A percentile compares a stretch with the other conserved stretches of the same genome.
phyloP scores from a whole-genome alignment of 2,888 invertebrate genomes.

The Phalera bucephala region DNA sequence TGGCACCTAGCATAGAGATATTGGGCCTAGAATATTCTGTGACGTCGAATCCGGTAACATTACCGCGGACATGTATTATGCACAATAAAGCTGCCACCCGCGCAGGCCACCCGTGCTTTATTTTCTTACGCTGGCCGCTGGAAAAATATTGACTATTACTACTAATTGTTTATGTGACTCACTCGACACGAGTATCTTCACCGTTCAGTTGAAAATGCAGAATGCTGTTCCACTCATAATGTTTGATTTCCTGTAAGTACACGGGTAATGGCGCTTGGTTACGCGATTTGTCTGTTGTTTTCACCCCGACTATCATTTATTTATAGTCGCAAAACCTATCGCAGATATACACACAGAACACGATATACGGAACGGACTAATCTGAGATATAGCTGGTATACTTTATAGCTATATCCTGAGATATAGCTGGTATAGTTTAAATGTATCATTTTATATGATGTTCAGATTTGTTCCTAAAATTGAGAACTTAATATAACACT shows the following conservation, averaged over 20 bases:
- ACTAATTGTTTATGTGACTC: slow-evolving; percentile 14
- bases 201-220: slow-evolving; percentile 42
- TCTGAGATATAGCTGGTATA: slow-evolving; percentile 23
- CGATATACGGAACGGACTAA: no score
- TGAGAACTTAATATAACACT: no score
- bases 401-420: slow-evolving; percentile 12
- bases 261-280: slow-evolving; percentile 46
- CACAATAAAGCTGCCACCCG: slow-evolving; percentile 9
- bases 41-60: no score
- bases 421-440: slow-evolving; percentile 8
- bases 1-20: no score
- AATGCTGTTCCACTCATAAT: slow-evolving; percentile 52
- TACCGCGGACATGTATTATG: slow-evolving; percentile 11
- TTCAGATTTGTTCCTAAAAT: no score
- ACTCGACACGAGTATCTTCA: slow-evolving; percentile 25
- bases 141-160: slow-evolving; percentile 21
- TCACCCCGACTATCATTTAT: slow-evolving; percentile 41
- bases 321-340: no score
- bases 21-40: no score
- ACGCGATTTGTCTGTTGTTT: slow-evolving; percentile 38
- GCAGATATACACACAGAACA: no score
- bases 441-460: slow-evolving; percentile 15
- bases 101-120: slow-evolving; percentile 8
- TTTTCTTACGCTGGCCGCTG: slow-evolving; percentile 1
- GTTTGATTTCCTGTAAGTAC: slow-evolving; percentile 46